phyloP scores from a whole-genome alignment of 2,888 invertebrate species.

The Orgyia antiqua region DNA sequence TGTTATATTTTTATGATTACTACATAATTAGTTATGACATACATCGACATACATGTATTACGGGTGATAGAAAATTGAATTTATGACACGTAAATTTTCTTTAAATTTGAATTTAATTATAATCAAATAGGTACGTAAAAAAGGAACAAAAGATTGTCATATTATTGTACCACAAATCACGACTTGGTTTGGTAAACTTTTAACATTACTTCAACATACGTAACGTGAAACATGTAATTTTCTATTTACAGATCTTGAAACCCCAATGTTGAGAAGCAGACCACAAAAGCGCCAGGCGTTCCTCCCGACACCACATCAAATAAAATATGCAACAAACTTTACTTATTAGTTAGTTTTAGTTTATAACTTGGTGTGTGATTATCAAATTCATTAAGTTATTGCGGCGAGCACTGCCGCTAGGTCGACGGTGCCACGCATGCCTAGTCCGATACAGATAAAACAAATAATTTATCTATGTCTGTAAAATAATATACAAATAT shows the following conservation, averaged over 20 bases:
- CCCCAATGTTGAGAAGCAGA: slow-evolving; percentile 44
- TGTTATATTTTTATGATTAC: too few species aligned
- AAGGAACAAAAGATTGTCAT: too few species aligned
- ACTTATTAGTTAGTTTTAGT: slow-evolving; percentile 68
- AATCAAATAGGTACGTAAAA: too few species aligned
- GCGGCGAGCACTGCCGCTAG: slow-evolving; percentile 51
- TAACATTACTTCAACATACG: not conserved
- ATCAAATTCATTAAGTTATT: slow-evolving; percentile 65
- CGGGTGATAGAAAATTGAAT: too few species aligned
- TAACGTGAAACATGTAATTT: slow-evolving; percentile 11
- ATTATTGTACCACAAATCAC: not conserved
- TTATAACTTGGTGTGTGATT: slow-evolving; percentile 73
- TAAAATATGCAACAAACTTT: slow-evolving; percentile 62
- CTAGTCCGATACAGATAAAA: slow-evolving; percentile 74
- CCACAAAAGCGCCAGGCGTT: slow-evolving; percentile 55
- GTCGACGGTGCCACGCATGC: slow-evolving; percentile 58
- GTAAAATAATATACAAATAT: slow-evolving; percentile 57
- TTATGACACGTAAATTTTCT: too few species aligned
- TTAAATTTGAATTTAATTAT: too few species aligned
- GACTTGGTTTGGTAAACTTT: not conserved
- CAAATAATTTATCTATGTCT: slow-evolving; percentile 70
- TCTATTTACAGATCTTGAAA: slow-evolving; percentile 66
- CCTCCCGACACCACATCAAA: slow-evolving; percentile 52
- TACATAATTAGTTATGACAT: too few species aligned
- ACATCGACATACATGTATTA: too few species aligned